A percentile compares a stretch with the other conserved stretches of the same genome.
Conservation (phyloP, 1,140 invertebrate genomes). For the Lordiphosa clarofinis region DNA sequence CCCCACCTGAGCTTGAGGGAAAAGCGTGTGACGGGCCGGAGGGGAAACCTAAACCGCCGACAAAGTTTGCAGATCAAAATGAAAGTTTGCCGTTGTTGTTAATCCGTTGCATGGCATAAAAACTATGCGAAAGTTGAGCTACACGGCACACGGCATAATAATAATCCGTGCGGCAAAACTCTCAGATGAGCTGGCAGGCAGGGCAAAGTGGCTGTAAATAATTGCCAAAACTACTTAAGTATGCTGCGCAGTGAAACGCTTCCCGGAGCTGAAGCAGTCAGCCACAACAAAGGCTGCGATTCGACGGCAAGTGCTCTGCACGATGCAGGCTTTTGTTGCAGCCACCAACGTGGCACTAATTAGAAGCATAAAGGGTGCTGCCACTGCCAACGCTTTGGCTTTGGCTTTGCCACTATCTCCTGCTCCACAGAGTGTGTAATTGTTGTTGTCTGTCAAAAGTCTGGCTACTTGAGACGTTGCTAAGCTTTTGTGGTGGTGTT, state of each 20-base stretch:
- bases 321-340: slow-evolving; percentile 48
- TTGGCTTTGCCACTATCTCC: slow-evolving; percentile 15
- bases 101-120: slow-evolving; percentile 74
- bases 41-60: slow-evolving; percentile 28
- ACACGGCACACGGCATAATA: slow-evolving; percentile 58
- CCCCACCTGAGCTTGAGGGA: slow-evolving; percentile 51
- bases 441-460: slow-evolving; percentile 14
- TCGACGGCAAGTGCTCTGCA: slow-evolving; percentile 47
- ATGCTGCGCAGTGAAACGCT: slow-evolving; percentile 66
- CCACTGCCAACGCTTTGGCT: slow-evolving; percentile 42
- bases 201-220: slow-evolving; percentile 73
- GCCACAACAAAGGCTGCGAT: slow-evolving; percentile 58
- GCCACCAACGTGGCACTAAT: slow-evolving; percentile 69
- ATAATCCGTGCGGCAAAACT: slow-evolving; percentile 73
- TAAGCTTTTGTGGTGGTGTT: slow-evolving; percentile 8
- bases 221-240: slow-evolving; percentile 78
- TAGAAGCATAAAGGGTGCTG: slow-evolving; percentile 75
- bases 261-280: slow-evolving; percentile 31
- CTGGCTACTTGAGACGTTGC: slow-evolving; percentile 45
- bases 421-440: slow-evolving; percentile 44
- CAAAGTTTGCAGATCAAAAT: slow-evolving; percentile 72
- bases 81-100: slow-evolving; percentile 73
- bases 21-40: no score
- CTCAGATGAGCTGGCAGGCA: slow-evolving; percentile 40
- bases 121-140: slow-evolving; percentile 72